Conservation (phyloP, 2,888 invertebrate species). For the Drosophila fulvimacula region DNA sequence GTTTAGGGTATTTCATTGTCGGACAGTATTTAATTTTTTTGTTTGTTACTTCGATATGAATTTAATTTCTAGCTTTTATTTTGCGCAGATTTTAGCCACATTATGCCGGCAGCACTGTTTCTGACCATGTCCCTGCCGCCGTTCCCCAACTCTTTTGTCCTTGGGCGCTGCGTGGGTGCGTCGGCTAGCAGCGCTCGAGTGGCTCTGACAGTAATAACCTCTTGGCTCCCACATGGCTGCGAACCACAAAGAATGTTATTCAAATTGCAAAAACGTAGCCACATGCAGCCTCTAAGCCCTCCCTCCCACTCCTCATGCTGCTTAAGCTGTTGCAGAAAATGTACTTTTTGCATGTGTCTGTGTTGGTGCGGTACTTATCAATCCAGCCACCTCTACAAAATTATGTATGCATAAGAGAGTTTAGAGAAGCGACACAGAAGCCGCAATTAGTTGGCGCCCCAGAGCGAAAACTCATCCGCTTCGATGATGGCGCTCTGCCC, state of each 20-base stretch:
- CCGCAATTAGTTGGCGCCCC: conserved; percentile 73
- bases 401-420: conserved; percentile 40
- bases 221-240: conserved; percentile 66
- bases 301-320: background rate
- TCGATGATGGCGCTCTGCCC: conserved; percentile 11
- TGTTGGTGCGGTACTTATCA: conserved; percentile 1
- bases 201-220: conserved; percentile 75
- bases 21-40: background rate
- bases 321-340: conserved; percentile 11
- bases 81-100: background rate
- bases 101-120: background rate
- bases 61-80: background rate
- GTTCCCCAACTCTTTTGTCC: background rate
- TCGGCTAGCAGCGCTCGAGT: conserved; percentile 59
- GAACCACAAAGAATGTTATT: conserved; percentile 55
- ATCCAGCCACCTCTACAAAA: conserved; percentile 30
- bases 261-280: conserved; percentile 62
- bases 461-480: conserved; percentile 66
- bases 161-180: conserved; percentile 54
- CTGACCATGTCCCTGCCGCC: background rate
- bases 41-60: background rate
- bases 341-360: conserved; percentile 5
- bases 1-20: background rate
- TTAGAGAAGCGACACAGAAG: conserved; percentile 7
- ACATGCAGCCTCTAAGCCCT: conserved; percentile 17